Evolutionary conservation across 2,113 vertebrate species (phyloP).

Genomic region (Poeciliopsis occidentalis): DNA sequence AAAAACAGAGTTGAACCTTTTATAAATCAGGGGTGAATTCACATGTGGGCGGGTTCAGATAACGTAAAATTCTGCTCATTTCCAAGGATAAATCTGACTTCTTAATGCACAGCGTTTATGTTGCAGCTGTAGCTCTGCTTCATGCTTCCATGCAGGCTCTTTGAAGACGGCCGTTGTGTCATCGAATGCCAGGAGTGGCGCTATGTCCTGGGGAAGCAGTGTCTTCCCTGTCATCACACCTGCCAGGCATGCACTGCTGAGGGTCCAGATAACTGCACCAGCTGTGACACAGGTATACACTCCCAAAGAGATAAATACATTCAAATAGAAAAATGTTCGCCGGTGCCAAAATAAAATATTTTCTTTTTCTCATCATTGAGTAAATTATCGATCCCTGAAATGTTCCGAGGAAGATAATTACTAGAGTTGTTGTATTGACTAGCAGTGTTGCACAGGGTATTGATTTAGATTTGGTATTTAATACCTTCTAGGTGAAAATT

Average conservation of each 20-base stretch:
- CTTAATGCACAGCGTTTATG: background rate
- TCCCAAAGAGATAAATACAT: background rate
- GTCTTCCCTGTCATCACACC: slow-evolving; percentile 87
- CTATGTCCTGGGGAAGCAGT: slow-evolving; percentile 80
- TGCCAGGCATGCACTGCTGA: slow-evolving; percentile 87
- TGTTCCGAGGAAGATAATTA: too few relatives aligned
- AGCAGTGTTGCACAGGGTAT: too few relatives aligned
- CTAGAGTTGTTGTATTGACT: too few relatives aligned
- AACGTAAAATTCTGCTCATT: background rate
- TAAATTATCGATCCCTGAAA: too few relatives aligned
- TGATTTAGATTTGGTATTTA: too few relatives aligned
- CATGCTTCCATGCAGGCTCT: slow-evolving; percentile 75
- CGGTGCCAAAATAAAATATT: background rate
- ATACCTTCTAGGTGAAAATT: too few relatives aligned
- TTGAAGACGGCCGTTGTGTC: slow-evolving; percentile 84
- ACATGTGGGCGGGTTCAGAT: background rate
- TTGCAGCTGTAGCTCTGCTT: background rate
- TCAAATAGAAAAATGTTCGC: background rate
- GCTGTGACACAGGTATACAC: slow-evolving; percentile 85
- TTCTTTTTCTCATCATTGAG: too few relatives aligned
- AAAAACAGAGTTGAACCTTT: background rate
- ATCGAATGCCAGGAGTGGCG: slow-evolving; percentile 80
- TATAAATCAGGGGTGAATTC: background rate
- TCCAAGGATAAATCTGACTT: background rate
- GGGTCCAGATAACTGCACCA: slow-evolving; percentile 85